These are phyloP conservation scores for Epinotia bilunana DNA, from an alignment of 2,888 invertebrate species.

Conservation along the genomic window DNA sequence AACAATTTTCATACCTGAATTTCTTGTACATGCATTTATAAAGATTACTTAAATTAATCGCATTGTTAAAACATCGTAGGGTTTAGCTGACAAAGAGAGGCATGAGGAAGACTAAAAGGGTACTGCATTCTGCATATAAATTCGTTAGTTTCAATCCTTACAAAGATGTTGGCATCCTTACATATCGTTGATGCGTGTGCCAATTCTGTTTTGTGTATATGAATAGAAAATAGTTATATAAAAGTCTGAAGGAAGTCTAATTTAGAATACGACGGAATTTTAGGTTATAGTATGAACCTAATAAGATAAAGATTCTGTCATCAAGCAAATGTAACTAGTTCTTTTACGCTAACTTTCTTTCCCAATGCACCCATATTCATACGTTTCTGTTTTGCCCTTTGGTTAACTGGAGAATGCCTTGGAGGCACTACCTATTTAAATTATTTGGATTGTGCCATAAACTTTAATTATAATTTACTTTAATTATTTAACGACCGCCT, in stretches of 20 bases:
- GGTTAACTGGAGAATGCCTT: neutral
- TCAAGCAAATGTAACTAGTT: neutral
- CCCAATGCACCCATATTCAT: neutral
- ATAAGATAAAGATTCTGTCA: neutral
- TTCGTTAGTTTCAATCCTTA: constrained; percentile 43
- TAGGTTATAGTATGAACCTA: neutral
- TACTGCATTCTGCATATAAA: constrained; percentile 44
- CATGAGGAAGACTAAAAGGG: constrained; percentile 46
- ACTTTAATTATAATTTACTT: neutral
- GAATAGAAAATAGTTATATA: neutral
- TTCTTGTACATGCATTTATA: constrained; percentile 26
- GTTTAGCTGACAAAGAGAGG: constrained; percentile 44
- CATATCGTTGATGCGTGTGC: constrained; percentile 23
- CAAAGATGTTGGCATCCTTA: constrained; percentile 43
- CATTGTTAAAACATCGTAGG: constrained; percentile 43
- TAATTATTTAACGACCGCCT: too few relatives aligned
- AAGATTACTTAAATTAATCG: constrained; percentile 41
- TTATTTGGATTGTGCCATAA: neutral
- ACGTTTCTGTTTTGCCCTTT: neutral
- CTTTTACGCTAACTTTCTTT: neutral
- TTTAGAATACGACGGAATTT: neutral
- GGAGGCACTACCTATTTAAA: neutral
- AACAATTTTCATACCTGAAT: constrained; percentile 58
- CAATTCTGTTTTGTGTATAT: constrained; percentile 12
- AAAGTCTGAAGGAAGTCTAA: neutral